Evolutionary conservation across 2,888 invertebrate species (phyloP).

Genomic region (Thymelicus acteon): DNA sequence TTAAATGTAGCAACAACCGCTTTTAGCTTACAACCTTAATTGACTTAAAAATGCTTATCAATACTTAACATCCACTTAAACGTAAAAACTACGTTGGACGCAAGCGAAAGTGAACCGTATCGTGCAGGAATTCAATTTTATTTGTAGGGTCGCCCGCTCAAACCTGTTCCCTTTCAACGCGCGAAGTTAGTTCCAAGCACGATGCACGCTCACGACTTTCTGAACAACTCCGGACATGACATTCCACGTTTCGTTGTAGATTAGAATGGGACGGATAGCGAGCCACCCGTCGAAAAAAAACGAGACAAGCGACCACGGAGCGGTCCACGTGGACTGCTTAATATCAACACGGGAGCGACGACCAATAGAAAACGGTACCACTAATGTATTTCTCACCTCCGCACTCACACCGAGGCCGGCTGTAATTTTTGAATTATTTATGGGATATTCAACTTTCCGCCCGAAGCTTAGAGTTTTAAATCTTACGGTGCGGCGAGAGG

Average conservation of each 20-base stretch:
- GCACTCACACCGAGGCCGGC: slow-evolving; percentile 80
- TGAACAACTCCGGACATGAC: slow-evolving; percentile 85
- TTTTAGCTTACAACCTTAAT: slow-evolving; percentile 85
- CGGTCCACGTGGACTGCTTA: slow-evolving; percentile 85
- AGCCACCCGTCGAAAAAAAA: slow-evolving; percentile 77
- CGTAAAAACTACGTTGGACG: slow-evolving; percentile 47
- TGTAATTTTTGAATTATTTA: slow-evolving; percentile 70
- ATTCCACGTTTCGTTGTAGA: slow-evolving; percentile 85
- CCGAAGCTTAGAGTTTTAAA: slow-evolving; percentile 64
- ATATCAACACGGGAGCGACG: slow-evolving; percentile 84
- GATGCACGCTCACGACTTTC: slow-evolving; percentile 85
- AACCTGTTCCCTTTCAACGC: slow-evolving; percentile 65
- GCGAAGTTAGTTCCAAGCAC: slow-evolving; percentile 73
- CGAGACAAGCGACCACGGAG: slow-evolving; percentile 79
- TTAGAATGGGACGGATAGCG: slow-evolving; percentile 82
- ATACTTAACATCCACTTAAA: slow-evolving; percentile 56
- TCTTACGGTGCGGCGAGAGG: slow-evolving; percentile 56
- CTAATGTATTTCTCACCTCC: slow-evolving; percentile 86
- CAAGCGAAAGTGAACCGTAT: slow-evolving; percentile 55
- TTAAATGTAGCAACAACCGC: slow-evolving; percentile 85
- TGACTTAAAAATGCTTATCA: slow-evolving; percentile 85
- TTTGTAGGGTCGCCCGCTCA: slow-evolving; percentile 44
- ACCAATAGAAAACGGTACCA: slow-evolving; percentile 85
- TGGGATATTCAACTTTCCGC: slow-evolving; percentile 69
- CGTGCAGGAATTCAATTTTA: slow-evolving; percentile 46